These are phyloP conservation scores for Tyto alba DNA, from an alignment of 2,113 vertebrate genomes.

Conservation along the genomic window DNA sequence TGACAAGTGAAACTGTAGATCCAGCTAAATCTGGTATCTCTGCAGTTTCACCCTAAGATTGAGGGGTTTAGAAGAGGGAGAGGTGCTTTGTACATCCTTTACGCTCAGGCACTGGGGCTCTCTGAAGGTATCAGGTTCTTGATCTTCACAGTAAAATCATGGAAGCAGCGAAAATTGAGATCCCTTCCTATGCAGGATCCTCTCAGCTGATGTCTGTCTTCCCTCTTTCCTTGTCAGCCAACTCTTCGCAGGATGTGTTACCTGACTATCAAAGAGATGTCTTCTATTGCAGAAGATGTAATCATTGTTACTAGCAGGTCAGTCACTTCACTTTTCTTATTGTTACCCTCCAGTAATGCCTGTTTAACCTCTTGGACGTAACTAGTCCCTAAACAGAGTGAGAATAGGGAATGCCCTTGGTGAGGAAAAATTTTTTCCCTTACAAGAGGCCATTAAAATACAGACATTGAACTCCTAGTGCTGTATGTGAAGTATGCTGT, in stretches of 20 bases:
- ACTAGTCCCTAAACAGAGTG: neutral
- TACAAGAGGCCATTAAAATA: neutral
- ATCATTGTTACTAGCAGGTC: conserved; percentile 99
- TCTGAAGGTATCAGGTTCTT: neutral
- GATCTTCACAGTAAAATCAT: neutral
- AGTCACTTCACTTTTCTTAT: neutral
- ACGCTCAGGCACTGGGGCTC: neutral
- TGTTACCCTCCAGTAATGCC: neutral
- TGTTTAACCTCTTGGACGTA: neutral
- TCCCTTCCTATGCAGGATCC: neutral
- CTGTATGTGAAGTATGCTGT: neutral
- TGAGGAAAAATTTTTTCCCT: neutral
- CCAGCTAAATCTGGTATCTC: neutral
- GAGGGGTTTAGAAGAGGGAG: neutral
- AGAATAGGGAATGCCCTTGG: neutral
- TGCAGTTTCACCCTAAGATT: neutral
- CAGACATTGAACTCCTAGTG: neutral
- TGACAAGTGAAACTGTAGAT: neutral
- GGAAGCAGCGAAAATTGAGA: neutral
- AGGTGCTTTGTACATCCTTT: neutral
- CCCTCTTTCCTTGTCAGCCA: conserved; percentile 56
- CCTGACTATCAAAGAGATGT: conserved; percentile 98
- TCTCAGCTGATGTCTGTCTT: neutral
- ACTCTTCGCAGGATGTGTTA: conserved; percentile 97
- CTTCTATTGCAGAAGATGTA: conserved; percentile 95